Percentiles rank a stretch among this genome's conserved stretches.
These are phyloP conservation scores for Telenomus remus DNA, from an alignment of 1,140 invertebrate genomes.

Conservation along the genomic window DNA sequence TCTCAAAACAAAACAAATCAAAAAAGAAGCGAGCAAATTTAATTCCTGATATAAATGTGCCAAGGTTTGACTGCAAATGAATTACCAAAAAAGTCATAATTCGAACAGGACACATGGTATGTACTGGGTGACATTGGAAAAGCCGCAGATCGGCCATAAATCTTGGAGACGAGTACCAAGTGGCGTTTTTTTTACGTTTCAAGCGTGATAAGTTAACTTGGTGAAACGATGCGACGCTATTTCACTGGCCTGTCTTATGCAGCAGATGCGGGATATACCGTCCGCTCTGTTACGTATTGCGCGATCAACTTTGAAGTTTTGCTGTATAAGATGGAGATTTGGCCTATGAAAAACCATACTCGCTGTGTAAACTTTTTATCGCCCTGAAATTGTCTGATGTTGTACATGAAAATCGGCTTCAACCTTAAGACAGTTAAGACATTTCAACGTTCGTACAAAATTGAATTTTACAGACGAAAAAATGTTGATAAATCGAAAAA, in stretches of 20 bases:
- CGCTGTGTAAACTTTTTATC: slow-evolving; percentile 40
- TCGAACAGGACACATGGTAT: slow-evolving; percentile 24
- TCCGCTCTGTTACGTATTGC: slow-evolving; percentile 36
- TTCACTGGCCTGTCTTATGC: slow-evolving; percentile 54
- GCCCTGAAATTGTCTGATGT: slow-evolving; percentile 25
- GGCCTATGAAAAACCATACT: slow-evolving; percentile 49
- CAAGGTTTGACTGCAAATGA: slow-evolving; percentile 47
- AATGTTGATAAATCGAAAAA: not conserved
- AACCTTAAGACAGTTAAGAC: no score
- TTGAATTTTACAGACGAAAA: no score
- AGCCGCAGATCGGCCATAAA: slow-evolving; percentile 50
- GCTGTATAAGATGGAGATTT: slow-evolving; percentile 57
- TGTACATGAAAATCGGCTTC: slow-evolving; percentile 9
- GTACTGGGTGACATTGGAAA: slow-evolving; percentile 54
- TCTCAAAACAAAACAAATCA: no score
- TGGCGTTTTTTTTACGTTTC: slow-evolving; percentile 34
- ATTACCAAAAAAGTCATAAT: slow-evolving; percentile 51
- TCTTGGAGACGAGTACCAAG: slow-evolving; percentile 45
- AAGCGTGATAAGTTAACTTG: slow-evolving; percentile 54
- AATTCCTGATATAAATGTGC: no score
- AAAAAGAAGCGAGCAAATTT: no score
- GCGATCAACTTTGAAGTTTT: slow-evolving; percentile 40
- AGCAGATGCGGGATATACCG: slow-evolving; percentile 55
- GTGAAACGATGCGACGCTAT: slow-evolving; percentile 53
- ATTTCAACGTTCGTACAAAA: no score